Conservation (phyloP, 2,888 invertebrate genomes). For the Orthonevra nobilis region DNA sequence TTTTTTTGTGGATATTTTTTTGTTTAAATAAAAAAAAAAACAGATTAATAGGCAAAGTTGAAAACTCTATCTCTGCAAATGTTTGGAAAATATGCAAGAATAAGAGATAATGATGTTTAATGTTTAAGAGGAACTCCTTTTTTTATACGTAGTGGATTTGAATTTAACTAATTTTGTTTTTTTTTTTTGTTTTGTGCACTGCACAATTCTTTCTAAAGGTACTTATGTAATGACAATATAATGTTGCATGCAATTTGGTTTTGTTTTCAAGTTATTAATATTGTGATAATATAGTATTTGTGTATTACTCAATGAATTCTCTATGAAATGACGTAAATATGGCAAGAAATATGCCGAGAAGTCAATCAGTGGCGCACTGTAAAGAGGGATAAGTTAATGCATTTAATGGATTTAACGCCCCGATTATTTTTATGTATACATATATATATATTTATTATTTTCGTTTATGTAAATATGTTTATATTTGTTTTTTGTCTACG, state of each 20-base stretch:
- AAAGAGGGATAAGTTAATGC: conserved; percentile 39
- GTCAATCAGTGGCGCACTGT: conserved; percentile 37
- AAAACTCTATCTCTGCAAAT: conserved; percentile 45
- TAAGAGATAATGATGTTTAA: conserved; percentile 40
- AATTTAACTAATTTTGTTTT: conserved; percentile 46
- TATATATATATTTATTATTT: conserved; percentile 21
- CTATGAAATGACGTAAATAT: conserved; percentile 44
- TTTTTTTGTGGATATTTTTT: conserved; percentile 38
- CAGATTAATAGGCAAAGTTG: conserved; percentile 52
- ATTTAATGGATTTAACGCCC: conserved; percentile 36
- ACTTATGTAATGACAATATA: conserved; percentile 69
- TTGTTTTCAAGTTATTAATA: conserved; percentile 24
- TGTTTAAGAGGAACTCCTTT: conserved; percentile 51
- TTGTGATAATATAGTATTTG: conserved; percentile 23
- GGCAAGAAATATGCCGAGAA: conserved; percentile 56
- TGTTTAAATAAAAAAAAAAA: conserved; percentile 12
- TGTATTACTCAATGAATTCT: conserved; percentile 45
- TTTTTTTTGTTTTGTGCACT: conserved; percentile 38
- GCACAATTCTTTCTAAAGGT: conserved; percentile 65
- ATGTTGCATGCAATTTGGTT: conserved; percentile 62
- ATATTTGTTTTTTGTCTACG: conserved; percentile 67
- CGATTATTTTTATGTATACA: conserved; percentile 28
- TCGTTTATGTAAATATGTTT: conserved; percentile 65
- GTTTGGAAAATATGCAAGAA: conserved; percentile 53
- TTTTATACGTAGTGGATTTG: conserved; percentile 45